phyloP scores from a whole-genome alignment of 2,113 vertebrate species.

The Gobiocypris rarus region DNA sequence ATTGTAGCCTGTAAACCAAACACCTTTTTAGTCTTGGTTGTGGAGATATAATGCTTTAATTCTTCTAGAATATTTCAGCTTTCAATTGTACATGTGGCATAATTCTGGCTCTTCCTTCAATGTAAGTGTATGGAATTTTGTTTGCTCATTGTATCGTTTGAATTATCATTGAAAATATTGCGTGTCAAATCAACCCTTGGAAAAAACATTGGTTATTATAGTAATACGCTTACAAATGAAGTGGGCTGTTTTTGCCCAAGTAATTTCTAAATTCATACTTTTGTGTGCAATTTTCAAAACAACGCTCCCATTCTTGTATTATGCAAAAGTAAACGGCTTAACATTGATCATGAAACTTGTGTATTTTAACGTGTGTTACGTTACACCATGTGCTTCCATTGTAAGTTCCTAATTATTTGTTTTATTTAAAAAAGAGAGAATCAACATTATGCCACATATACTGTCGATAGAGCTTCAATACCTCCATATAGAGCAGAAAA shows the following conservation, averaged over 20 bases:
- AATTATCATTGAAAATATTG: background rate
- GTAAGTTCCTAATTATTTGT: background rate
- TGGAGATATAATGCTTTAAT: constrained; percentile 30
- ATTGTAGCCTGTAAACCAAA: constrained; percentile 2
- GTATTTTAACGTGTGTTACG: background rate
- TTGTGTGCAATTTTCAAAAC: too few relatives aligned
- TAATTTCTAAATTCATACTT: too few relatives aligned
- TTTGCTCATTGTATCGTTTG: background rate
- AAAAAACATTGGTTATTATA: background rate
- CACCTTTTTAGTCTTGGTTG: background rate
- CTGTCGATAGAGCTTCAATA: background rate
- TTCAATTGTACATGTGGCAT: background rate
- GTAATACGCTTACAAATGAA: background rate
- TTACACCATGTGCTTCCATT: background rate
- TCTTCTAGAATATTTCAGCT: background rate
- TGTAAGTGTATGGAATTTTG: background rate
- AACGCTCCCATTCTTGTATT: background rate
- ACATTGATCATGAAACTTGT: background rate
- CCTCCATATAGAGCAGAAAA: constrained; percentile 20
- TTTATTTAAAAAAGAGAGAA: background rate
- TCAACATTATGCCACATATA: background rate
- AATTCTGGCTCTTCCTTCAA: background rate
- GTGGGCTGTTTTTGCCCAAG: background rate
- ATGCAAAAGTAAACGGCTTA: background rate
- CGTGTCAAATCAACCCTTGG: background rate